phyloP scores from a whole-genome alignment of 2,888 invertebrate genomes.

The Drosophila stalkeri region DNA sequence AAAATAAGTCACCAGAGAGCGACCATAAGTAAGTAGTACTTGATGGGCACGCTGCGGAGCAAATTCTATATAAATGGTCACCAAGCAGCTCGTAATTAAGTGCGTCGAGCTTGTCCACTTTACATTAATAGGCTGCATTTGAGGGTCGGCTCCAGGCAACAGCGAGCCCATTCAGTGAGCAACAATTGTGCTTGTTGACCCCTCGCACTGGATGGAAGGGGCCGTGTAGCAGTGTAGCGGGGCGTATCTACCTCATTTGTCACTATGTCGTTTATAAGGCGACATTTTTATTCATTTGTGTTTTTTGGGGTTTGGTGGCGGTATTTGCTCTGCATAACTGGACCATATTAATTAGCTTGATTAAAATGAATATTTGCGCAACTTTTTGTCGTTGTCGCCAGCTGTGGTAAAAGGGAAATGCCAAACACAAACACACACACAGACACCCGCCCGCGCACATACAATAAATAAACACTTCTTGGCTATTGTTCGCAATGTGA shows the following conservation, averaged over 20 bases:
- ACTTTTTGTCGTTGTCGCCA: constrained; percentile 45
- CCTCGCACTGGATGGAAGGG: background rate
- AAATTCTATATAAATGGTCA: constrained; percentile 21
- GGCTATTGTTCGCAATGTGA: constrained; percentile 56
- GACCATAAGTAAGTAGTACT: constrained; percentile 3
- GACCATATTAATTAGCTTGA: constrained; percentile 80
- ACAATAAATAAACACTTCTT: constrained; percentile 76
- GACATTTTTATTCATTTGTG: constrained; percentile 41
- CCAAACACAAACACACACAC: background rate
- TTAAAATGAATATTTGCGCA: constrained; percentile 77
- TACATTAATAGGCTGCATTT: constrained; percentile 55
- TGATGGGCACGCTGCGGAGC: too few species aligned
- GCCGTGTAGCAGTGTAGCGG: background rate
- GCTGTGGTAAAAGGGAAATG: constrained; percentile 20
- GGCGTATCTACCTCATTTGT: constrained; percentile 51
- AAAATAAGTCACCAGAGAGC: constrained; percentile 40
- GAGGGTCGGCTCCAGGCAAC: constrained; percentile 13
- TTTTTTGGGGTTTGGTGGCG: constrained; percentile 8
- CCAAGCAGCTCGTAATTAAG: constrained; percentile 64
- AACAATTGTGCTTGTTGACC: constrained; percentile 16
- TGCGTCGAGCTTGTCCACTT: constrained; percentile 42
- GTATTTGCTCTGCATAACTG: constrained; percentile 44
- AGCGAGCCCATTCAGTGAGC: constrained; percentile 8
- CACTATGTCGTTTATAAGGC: constrained; percentile 36
- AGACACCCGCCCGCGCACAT: constrained; percentile 17